These are phyloP conservation scores for Molossus molossus DNA, from an alignment of 2,797 vertebrate species.

Conservation along the genomic window DNA sequence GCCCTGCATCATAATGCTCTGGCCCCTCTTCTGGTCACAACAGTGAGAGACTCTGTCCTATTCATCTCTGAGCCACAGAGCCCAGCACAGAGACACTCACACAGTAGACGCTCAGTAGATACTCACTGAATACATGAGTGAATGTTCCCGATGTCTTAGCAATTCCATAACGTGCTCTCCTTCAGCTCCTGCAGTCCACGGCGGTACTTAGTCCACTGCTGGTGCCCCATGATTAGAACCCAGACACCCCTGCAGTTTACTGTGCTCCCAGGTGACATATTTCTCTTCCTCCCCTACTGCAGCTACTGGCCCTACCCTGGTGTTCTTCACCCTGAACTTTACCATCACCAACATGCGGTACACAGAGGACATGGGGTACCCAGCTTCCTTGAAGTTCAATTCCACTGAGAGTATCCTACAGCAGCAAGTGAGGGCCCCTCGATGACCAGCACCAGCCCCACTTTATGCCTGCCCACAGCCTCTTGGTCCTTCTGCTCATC, in stretches of 20 bases:
- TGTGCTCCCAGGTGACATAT: neutral
- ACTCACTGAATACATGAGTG: neutral
- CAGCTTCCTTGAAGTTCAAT: conserved; percentile 75
- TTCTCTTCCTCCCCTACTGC: neutral
- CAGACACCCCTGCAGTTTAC: neutral
- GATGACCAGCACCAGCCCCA: fast-evolving
- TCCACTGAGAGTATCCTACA: conserved; percentile 69
- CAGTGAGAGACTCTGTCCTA: neutral
- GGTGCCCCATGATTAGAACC: neutral
- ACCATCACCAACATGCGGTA: conserved; percentile 85
- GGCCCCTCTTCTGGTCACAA: no score
- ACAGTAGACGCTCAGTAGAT: neutral
- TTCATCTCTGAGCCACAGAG: neutral
- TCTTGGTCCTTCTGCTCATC: neutral
- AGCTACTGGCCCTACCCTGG: neutral
- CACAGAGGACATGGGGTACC: conserved; percentile 66
- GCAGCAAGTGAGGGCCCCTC: conserved; percentile 61
- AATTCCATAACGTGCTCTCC: neutral
- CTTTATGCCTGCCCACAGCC: fast-evolving
- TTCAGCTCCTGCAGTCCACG: neutral
- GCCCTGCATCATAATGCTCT: neutral
- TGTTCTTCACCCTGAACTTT: conserved; percentile 83
- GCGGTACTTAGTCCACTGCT: neutral
- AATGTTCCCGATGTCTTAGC: neutral
- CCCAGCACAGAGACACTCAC: neutral